Evolutionary conservation across 2,797 vertebrate genomes (phyloP).

Genomic region (Tragelaphus eurycerus): DNA sequence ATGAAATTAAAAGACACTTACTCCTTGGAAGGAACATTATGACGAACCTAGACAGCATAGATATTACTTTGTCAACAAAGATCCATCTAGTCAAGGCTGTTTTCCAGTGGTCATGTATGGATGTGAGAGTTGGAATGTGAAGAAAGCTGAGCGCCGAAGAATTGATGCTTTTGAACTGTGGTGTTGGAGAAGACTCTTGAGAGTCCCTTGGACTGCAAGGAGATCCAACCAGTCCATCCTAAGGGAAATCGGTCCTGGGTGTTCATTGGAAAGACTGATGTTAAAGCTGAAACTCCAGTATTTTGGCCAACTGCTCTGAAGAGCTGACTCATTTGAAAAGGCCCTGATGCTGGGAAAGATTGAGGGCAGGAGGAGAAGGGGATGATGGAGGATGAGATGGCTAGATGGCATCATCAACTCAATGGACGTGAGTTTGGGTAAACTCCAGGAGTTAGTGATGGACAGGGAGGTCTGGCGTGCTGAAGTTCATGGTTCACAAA

Average conservation of each 20-base stretch:
- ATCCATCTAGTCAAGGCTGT: not conserved
- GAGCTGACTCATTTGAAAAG: not conserved
- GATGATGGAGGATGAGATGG: not conserved
- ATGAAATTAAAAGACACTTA: not conserved
- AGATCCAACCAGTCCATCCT: too few relatives aligned
- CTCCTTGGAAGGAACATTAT: not conserved
- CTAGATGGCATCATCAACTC: not conserved
- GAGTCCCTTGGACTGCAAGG: not conserved
- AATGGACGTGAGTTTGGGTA: not conserved
- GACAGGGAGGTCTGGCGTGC: not conserved
- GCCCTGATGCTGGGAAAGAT: not conserved
- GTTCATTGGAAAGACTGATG: too few relatives aligned
- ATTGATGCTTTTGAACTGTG: not conserved
- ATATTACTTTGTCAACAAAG: not conserved
- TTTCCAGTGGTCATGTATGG: not conserved
- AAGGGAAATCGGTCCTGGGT: too few relatives aligned
- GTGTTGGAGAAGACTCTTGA: not conserved
- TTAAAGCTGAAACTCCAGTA: not conserved
- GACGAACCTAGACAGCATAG: not conserved
- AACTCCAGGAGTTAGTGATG: not conserved
- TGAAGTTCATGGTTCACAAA: accelerated
- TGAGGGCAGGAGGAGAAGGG: not conserved
- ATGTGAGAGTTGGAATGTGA: not conserved
- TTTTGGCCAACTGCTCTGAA: not conserved
- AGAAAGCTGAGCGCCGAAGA: accelerated